These are phyloP conservation scores for Leptinotarsa haldemani DNA, from an alignment of 2,888 invertebrate species.

Conservation along the genomic window DNA sequence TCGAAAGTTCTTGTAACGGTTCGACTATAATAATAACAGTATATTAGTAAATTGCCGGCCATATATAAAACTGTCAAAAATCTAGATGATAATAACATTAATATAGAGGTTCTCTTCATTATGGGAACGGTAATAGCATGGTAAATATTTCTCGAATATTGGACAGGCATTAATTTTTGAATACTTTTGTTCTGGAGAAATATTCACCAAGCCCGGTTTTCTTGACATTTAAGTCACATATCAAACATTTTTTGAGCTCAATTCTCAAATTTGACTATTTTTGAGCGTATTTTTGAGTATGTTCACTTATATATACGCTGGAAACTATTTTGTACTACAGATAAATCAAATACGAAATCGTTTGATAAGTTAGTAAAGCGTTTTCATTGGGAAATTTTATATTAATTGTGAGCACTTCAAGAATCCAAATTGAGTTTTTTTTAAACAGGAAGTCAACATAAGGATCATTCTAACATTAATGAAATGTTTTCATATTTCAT, in stretches of 20 bases:
- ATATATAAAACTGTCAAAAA: slow-evolving; percentile 49
- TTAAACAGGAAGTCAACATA: too few relatives aligned
- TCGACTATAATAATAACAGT: slow-evolving; percentile 43
- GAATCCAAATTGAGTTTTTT: too few relatives aligned
- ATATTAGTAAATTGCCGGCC: slow-evolving; percentile 56
- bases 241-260: slow-evolving; percentile 41
- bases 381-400: background rate
- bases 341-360: background rate
- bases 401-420: too few relatives aligned
- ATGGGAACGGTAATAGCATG: slow-evolving; percentile 13
- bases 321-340: background rate
- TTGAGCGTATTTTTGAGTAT: slow-evolving; percentile 16
- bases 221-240: slow-evolving; percentile 37
- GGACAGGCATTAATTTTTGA: slow-evolving; percentile 2
- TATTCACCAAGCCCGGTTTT: background rate
- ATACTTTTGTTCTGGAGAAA: background rate
- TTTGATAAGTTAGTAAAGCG: background rate
- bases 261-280: slow-evolving; percentile 22
- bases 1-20: slow-evolving; percentile 33
- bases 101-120: slow-evolving; percentile 26
- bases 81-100: slow-evolving; percentile 33
- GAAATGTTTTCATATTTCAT: too few relatives aligned
- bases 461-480: too few relatives aligned
- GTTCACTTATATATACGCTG: slow-evolving; percentile 17
- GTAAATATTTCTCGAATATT: slow-evolving; percentile 6